Base-by-base conservation (phyloP, 2,888 invertebrate species). In the Cyclophora albipunctata region DNA sequence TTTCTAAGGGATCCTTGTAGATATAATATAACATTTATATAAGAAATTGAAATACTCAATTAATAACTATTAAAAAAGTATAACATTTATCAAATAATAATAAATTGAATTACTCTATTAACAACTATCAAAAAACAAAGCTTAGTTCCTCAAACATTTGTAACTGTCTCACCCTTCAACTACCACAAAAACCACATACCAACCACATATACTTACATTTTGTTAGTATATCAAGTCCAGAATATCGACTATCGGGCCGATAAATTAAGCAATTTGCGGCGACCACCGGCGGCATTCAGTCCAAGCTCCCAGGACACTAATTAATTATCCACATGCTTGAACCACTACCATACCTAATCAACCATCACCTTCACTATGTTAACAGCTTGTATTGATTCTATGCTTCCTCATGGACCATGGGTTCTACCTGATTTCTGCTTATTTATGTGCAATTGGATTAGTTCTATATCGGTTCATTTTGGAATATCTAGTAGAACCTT, bases 311-410 rank as follows among this genome's bases (percentile, higher is more conserved):
- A 63, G 50, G 52, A 57, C 60, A 61, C 69, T 73, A 78, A 81
- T 81, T 81, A 81, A 81, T 81, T 81, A 75, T 69, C 71, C 65
- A 66, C 73, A 71, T 69, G 62, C 61, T 58, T 66, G 62, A 53
- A 61, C 65, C 59, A 43, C 43, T 59, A 64, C 66, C 66, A 67
- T 70, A 72, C 71, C 73, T 77, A 73, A 75, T 77, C 76, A 73
- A 69, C 71, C 69, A 71, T 73, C 69, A 69, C 71, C 69, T 71
- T 73, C 69, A 66, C 63, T 63, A 69, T 70, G 68, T 63, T 69
- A 67, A 68, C 68, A 67, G 67, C 60, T 60, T 49, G 56, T 58
- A 60, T 67, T 69, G 71, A 69, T 71, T 69, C 45, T 6, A 40
- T 40, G 20, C 43, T 43, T 43, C 5, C 37, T 5, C 2, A 37